A percentile compares a stretch with the other conserved stretches of the same genome.
Conservation (phyloP, 2,888 invertebrate species). For the Dynastes maya region DNA sequence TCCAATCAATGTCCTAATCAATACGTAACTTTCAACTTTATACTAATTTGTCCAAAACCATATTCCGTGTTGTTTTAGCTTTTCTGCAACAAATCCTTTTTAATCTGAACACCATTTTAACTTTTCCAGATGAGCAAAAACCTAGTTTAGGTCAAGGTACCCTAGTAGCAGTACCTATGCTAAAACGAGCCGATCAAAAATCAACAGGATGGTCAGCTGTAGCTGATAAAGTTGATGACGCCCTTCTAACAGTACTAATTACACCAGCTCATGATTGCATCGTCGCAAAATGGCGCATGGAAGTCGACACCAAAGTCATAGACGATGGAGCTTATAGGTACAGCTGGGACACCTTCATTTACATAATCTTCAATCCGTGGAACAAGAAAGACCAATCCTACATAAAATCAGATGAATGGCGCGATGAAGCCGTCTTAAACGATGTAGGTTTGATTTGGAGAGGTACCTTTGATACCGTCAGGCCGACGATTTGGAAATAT, state of each 20-base stretch:
- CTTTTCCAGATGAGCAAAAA: constrained; percentile 78
- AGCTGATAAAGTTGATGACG: constrained; percentile 77
- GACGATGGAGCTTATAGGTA: constrained; percentile 82
- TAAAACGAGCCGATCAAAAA: constrained; percentile 75
- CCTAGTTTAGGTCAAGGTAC: constrained; percentile 88
- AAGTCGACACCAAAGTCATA: constrained; percentile 84
- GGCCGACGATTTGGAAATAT: constrained; percentile 92
- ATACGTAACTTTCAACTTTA: no score
- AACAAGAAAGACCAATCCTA: constrained; percentile 81
- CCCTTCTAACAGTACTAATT: constrained; percentile 77
- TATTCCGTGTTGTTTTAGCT: no score
- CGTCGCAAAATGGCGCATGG: constrained; percentile 88
- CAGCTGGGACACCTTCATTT: constrained; percentile 84
- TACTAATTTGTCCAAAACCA: no score
- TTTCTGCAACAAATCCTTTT: no score
- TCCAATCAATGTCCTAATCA: no score
- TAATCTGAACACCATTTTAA: no score
- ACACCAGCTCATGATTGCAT: constrained; percentile 82
- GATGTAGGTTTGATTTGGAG: constrained; percentile 94
- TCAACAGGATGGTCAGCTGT: constrained; percentile 83
- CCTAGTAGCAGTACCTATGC: constrained; percentile 81
- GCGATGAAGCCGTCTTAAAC: constrained; percentile 88
- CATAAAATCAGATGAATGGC: constrained; percentile 78
- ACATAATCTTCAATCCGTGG: constrained; percentile 94
- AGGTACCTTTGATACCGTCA: constrained; percentile 87